Evolutionary conservation across 2,113 vertebrate species (phyloP).

Genomic region (Ictalurus furcatus): DNA sequence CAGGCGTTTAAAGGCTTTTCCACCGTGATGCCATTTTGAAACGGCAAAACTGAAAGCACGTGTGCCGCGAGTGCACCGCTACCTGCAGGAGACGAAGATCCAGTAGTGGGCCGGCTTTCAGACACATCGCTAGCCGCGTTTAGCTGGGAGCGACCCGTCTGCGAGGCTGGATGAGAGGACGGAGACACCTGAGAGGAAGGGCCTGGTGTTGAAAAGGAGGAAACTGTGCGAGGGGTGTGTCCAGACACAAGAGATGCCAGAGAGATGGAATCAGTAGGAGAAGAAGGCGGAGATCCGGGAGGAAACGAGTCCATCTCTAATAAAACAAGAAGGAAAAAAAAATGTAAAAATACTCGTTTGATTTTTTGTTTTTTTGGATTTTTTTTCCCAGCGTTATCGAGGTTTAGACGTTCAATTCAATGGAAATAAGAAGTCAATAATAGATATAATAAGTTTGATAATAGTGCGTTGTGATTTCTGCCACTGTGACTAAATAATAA

Average conservation of each 20-base stretch:
- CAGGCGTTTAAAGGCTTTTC: background rate
- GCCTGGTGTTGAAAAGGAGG: conserved; percentile 19
- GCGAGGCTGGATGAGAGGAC: conserved; percentile 3
- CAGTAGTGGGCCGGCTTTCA: conserved; percentile 6
- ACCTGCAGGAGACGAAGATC: conserved; percentile 37
- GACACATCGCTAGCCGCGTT: conserved; percentile 44
- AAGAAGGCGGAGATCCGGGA: conserved; percentile 29
- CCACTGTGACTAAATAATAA: too few relatives aligned
- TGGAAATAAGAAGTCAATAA: too few relatives aligned
- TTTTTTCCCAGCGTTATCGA: too few relatives aligned
- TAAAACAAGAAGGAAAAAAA: background rate
- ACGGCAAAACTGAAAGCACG: background rate
- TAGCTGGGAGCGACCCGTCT: conserved; percentile 51
- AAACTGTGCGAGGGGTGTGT: background rate
- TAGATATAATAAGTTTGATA: too few relatives aligned
- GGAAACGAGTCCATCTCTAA: conserved; percentile 46
- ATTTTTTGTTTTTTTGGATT: too few relatives aligned
- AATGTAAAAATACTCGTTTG: too few relatives aligned
- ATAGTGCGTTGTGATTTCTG: too few relatives aligned
- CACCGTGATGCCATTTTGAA: background rate
- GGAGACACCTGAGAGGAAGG: conserved; percentile 11
- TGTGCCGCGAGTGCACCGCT: background rate
- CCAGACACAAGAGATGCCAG: conserved; percentile 26
- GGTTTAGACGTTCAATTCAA: too few relatives aligned
- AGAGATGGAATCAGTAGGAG: conserved; percentile 29